Conservation (phyloP, 2,888 invertebrate genomes). For the Omphaloscelis lunosa region DNA sequence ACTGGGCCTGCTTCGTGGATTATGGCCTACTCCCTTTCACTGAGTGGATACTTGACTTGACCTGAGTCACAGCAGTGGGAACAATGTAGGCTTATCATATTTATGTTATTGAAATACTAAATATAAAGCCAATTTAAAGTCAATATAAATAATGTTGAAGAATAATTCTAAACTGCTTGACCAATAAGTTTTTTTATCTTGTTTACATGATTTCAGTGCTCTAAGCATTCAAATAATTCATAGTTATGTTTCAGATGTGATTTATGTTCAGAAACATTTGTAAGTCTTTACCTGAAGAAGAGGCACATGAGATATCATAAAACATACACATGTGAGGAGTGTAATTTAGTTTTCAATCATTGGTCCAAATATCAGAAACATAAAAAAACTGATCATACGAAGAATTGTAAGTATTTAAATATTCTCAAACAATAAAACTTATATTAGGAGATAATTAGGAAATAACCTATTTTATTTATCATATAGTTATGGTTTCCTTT, state of each 20-base stretch:
- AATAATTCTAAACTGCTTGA: neutral
- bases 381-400: conserved; percentile 79
- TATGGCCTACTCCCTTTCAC: neutral
- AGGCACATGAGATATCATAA: conserved; percentile 88
- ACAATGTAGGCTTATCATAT: neutral
- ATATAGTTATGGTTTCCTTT: conserved; percentile 52
- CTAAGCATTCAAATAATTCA: conserved; percentile 1
- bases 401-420: conserved; percentile 70
- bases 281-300: conserved; percentile 84
- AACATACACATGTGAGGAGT: conserved; percentile 86
- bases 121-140: neutral
- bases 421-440: neutral
- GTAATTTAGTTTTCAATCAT: conserved; percentile 85
- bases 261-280: conserved; percentile 88
- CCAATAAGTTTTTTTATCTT: neutral
- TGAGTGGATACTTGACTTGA: too few relatives aligned
- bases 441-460: neutral
- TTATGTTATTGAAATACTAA: neutral
- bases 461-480: neutral
- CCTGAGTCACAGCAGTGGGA: neutral
- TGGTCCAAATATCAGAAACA: conserved; percentile 88
- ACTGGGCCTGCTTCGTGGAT: neutral
- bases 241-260: conserved; percentile 86
- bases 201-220: neutral
- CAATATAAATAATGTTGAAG: neutral